Percentiles rank a stretch among this genome's conserved stretches.
Conservation (phyloP, 2,888 invertebrate species). For the Limnephilus lunatus region DNA sequence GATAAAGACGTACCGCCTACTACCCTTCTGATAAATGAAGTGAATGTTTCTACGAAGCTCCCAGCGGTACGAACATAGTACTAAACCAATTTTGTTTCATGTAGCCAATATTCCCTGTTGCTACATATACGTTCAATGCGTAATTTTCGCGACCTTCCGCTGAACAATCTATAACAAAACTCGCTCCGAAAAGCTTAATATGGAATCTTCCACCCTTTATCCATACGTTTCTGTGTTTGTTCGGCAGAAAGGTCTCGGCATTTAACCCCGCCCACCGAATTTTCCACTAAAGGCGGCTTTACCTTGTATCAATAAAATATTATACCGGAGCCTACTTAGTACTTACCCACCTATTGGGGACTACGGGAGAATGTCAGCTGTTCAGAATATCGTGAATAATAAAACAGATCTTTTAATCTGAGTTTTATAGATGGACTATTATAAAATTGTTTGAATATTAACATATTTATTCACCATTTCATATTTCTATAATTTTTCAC, state of each 20-base stretch:
- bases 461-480: neutral
- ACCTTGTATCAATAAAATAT: neutral
- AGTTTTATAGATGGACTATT: neutral
- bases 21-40: neutral
- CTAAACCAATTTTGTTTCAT: neutral
- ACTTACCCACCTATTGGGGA: neutral
- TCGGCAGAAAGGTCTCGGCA: neutral
- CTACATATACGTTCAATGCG: neutral
- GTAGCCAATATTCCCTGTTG: neutral
- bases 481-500: neutral
- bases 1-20: no score
- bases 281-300: neutral
- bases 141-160: neutral
- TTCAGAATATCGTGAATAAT: neutral
- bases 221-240: neutral
- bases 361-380: neutral
- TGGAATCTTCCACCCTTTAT: neutral
- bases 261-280: neutral
- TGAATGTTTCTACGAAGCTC: neutral
- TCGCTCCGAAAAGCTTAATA: neutral
- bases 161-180: neutral
- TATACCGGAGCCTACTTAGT: neutral
- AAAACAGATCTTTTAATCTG: neutral
- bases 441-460: neutral
- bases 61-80: neutral